Percentiles rank a stretch among this genome's conserved stretches.
Evolutionary conservation across 2,888 invertebrate species (phyloP).

Genomic region (Podotricha telesiphe): DNA sequence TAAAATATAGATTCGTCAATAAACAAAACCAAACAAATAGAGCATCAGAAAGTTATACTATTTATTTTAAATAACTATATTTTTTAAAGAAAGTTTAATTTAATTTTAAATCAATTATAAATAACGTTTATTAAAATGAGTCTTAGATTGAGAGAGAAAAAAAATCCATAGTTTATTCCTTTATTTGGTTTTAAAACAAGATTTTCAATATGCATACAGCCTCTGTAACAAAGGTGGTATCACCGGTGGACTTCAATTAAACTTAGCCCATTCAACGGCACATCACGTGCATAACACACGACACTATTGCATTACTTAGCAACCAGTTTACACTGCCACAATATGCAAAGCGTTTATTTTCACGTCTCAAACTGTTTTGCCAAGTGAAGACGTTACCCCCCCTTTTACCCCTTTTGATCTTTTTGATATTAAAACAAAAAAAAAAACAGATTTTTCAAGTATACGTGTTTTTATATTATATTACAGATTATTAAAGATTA

Average conservation of each 20-base stretch:
- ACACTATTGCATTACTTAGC: constrained; percentile 45
- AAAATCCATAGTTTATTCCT: neutral
- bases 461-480: no score
- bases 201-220: constrained; percentile 36
- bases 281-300: constrained; percentile 55
- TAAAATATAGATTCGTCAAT: no score
- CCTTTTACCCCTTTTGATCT: neutral
- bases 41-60: no score
- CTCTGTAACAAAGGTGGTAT: constrained; percentile 42
- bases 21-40: no score
- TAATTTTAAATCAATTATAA: no score
- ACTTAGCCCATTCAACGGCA: constrained; percentile 61
- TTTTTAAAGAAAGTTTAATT: no score
- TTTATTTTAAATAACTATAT: no score
- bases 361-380: constrained; percentile 27
- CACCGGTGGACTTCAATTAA: constrained; percentile 61
- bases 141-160: neutral
- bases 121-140: no score
- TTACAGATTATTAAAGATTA: no score
- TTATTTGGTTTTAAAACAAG: neutral
- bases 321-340: constrained; percentile 48
- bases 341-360: constrained; percentile 35
- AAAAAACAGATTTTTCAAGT: no score
- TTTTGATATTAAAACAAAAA: neutral
- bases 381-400: neutral